A percentile compares a stretch with the other conserved stretches of the same genome.
These are phyloP conservation scores for Manacus vitellinus DNA, from an alignment of 2,113 vertebrate genomes.

Conservation along the genomic window DNA sequence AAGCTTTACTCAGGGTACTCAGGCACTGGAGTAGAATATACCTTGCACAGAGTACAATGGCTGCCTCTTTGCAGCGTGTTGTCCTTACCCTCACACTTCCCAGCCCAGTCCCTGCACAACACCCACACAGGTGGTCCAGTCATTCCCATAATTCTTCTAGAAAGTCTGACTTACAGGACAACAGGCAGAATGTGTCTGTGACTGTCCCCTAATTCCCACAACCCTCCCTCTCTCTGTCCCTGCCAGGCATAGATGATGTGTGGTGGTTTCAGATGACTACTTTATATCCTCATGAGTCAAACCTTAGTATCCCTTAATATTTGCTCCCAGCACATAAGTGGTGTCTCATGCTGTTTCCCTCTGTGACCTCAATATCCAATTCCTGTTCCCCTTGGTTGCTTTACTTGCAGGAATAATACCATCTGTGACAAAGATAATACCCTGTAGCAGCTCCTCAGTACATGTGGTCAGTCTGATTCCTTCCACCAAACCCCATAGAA, in stretches of 20 bases:
- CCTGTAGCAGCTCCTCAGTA: neutral
- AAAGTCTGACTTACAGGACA: neutral
- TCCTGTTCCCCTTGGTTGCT: conserved; percentile 36
- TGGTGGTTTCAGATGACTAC: conserved; percentile 22
- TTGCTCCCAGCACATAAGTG: conserved; percentile 50
- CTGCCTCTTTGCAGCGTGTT: neutral
- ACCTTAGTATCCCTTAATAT: conserved; percentile 47
- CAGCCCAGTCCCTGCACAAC: neutral
- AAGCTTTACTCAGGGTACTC: neutral
- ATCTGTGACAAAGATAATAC: conserved; percentile 37
- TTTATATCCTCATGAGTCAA: conserved; percentile 36
- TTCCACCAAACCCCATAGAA: neutral
- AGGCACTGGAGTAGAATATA: neutral
- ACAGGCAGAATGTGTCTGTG: neutral
- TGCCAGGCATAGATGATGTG: neutral
- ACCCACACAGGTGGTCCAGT: neutral
- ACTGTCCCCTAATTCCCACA: neutral
- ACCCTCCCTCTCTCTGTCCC: neutral
- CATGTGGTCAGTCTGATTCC: neutral
- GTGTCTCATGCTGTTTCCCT: conserved; percentile 25
- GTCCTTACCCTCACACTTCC: neutral
- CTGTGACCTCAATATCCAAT: conserved; percentile 55
- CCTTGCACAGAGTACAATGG: neutral
- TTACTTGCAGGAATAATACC: conserved; percentile 31
- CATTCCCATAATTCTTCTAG: neutral